phyloP scores from a whole-genome alignment of 2,888 invertebrate species.

The Germaria angustata region DNA sequence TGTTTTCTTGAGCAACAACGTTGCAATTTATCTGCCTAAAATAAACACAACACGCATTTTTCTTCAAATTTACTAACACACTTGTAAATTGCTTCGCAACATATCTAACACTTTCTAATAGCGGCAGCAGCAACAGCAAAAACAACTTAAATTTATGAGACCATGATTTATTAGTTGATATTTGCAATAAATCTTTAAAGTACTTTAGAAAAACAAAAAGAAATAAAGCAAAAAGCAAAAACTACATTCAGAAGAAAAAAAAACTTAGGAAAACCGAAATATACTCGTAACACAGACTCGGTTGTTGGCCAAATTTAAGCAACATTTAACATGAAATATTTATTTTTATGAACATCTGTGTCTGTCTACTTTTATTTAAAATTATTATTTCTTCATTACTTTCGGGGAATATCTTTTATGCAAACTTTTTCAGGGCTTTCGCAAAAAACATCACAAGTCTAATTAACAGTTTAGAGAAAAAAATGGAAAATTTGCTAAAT shows the following conservation, averaged over 20 bases:
- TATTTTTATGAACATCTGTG: constrained; percentile 54
- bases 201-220: constrained; percentile 29
- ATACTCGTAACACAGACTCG: neutral
- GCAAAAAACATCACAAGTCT: neutral
- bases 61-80: neutral
- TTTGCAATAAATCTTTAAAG: constrained; percentile 62
- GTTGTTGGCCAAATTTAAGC: constrained; percentile 42
- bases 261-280: neutral
- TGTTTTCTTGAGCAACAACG: neutral
- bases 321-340: constrained; percentile 65
- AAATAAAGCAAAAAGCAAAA: neutral
- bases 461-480: no score
- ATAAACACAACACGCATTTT: constrained; percentile 14
- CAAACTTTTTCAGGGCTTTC: neutral
- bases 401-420: neutral
- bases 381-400: neutral
- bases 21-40: constrained; percentile 32
- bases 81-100: constrained; percentile 2
- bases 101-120: constrained; percentile 40
- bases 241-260: constrained; percentile 14
- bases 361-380: constrained; percentile 24
- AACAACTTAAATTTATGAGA: constrained; percentile 59
- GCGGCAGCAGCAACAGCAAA: constrained; percentile 1
- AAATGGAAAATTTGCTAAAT: no score
- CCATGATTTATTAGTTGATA: constrained; percentile 62